A percentile compares a stretch with the other conserved stretches of the same genome.
Conservation (phyloP, 2,888 invertebrate species). For the Parnassius smintheus region DNA sequence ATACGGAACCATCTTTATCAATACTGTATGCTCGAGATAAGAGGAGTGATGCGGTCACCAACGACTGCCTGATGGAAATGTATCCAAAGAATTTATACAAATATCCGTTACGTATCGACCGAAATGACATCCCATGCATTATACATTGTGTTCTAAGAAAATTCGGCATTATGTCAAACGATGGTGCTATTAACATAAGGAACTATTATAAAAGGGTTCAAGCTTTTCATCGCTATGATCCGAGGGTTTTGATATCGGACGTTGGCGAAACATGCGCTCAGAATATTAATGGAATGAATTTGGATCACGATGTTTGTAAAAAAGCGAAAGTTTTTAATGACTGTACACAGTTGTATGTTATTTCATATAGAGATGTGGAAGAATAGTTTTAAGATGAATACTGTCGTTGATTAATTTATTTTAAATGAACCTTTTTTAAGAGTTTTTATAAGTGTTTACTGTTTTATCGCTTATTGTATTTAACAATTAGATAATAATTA, state of each 20-base stretch:
- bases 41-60: constrained; percentile 61
- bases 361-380: constrained; percentile 58
- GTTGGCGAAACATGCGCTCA: constrained; percentile 73
- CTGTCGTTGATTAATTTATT: constrained; percentile 17
- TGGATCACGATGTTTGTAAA: constrained; percentile 72
- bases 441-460: constrained; percentile 13
- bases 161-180: constrained; percentile 73
- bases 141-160: constrained; percentile 74
- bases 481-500: too few relatives aligned
- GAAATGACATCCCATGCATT: constrained; percentile 71
- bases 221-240: constrained; percentile 70
- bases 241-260: constrained; percentile 70
- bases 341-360: constrained; percentile 70
- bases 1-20: constrained; percentile 65
- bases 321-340: constrained; percentile 76
- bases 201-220: constrained; percentile 71
- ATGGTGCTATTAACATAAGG: constrained; percentile 65
- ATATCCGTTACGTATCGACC: constrained; percentile 64
- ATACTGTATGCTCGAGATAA: constrained; percentile 68
- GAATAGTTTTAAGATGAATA: constrained; percentile 33
- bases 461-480: background rate
- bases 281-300: constrained; percentile 70
- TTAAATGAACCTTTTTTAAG: background rate
- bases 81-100: constrained; percentile 69
- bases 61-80: constrained; percentile 68